Percentiles rank a stretch among this genome's conserved stretches.
Evolutionary conservation across 2,888 invertebrate species (phyloP).

Genomic region (Auanema sp.): DNA sequence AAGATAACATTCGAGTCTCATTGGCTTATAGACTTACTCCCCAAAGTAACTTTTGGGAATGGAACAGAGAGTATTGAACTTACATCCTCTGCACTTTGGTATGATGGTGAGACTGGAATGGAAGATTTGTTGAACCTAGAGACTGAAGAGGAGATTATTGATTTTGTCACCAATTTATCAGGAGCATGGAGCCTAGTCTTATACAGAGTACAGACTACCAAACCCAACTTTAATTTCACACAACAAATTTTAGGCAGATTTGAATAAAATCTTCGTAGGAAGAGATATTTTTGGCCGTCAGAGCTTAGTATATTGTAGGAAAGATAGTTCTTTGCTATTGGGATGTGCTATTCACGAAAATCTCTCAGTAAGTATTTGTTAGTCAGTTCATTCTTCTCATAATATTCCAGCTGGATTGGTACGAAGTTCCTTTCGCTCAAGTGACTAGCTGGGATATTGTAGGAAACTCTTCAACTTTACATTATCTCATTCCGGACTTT

Average conservation of each 20-base stretch:
- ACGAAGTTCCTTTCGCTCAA: constrained; percentile 37
- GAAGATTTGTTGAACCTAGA: too few species aligned
- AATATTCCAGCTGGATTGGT: constrained; percentile 21
- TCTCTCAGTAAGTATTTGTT: neutral
- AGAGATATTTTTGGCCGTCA: constrained; percentile 19
- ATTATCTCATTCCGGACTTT: constrained; percentile 24
- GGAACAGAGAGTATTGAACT: too few species aligned
- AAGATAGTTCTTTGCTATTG: neutral
- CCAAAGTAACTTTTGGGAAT: too few species aligned
- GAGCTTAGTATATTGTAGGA: constrained; percentile 7
- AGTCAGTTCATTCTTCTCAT: neutral
- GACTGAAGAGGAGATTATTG: too few species aligned
- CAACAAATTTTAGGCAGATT: constrained; percentile 9
- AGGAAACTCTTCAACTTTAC: constrained; percentile 5
- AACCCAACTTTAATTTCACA: too few species aligned
- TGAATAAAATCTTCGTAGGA: constrained; percentile 13
- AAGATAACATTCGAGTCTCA: too few species aligned
- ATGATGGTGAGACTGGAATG: too few species aligned
- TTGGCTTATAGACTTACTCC: too few species aligned
- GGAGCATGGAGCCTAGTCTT: too few species aligned
- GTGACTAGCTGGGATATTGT: constrained; percentile 16
- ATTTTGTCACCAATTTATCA: too few species aligned
- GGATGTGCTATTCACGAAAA: neutral
- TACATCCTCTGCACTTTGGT: too few species aligned
- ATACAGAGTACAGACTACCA: too few species aligned